Evolutionary conservation across 2,797 vertebrate species (phyloP), one percentile per base, ranked within the genome.

Genomic region (Crocodylus rhombifer): DNA sequence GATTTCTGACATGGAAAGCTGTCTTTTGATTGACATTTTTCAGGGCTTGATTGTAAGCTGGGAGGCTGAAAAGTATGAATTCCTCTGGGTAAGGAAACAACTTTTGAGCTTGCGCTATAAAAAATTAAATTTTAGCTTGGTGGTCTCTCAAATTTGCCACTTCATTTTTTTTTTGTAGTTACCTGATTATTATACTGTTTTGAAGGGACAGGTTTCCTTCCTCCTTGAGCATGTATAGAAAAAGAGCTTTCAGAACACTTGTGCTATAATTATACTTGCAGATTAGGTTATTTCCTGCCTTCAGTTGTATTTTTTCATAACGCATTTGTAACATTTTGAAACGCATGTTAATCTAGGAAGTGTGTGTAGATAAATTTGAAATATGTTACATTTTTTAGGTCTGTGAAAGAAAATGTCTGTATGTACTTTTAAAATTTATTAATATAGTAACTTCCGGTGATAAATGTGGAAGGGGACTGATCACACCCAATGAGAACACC

Each of bases 1-100:
- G 91, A 4, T 69, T 83, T 82, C 67, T 71, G 30, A 33, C 67
- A 10, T 55, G 87, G 84, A 60, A 87, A 88, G 76, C 91, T 93
- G 63, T 77, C 85, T 61, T 21, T 30, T 73, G 16, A 81, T 26
- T 90, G 3, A 0, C n/a, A 67, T 33, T 33, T 67, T 33, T 18
- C 36, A 51, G 13, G 5, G 7, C 36, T 23, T 25, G 33, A 14
- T 71, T 14, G 21, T 71, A 71, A 42, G 16, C 13, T 42, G 15
- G 33, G 13, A 51, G 14, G 21, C 33, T 73, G 69, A 73, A 73
- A 73, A 73, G 13, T 14, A 26, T 26, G 21, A 7, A 42, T 73
- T 73, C 25, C 42, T 73, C 36, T 51, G 25, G 7, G 14, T 51
- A 23, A 23, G 13, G 33, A 23, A 42, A 71, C 33, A 42, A 16